Base-by-base conservation (phyloP, 2,888 invertebrate genomes). In the Plusia festucae region DNA sequence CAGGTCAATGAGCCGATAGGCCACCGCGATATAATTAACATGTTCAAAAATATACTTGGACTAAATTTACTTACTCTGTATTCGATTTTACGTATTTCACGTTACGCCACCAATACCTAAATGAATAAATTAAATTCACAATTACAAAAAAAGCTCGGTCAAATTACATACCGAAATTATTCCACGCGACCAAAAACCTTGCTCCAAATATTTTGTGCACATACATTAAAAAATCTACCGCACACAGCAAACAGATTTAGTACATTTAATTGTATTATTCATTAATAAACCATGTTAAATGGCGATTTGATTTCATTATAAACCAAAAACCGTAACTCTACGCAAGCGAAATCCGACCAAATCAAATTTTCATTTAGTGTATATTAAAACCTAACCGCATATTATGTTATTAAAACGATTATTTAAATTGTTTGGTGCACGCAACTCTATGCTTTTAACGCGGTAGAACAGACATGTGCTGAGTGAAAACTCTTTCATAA, bases 221-320 rank as follows among this genome's bases (percentile, higher is more conserved):
- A n/a, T 30, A 44, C 15, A 68, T 65, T 56, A 65, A 70, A 72
- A 76, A 76, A 34, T 18, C n/a, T 46, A 56, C 32, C 32, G 16
- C 54, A 30, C 34, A 61, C n/a, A 16, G 64, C 61, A 67, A 40
- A 59, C 22, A 55, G 13, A 62, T 46, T 68, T 53, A 22, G 54
- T 73, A 68, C 53, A 76, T 65, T 68, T 66, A 64, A 65, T 66
- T 53, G 53, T 61, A 64, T 56, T 53, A 72, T 64, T 69, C 53
- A 73, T 76, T 76, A 69, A 79, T 82, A 83, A 80, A 82, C 79
- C 69, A 81, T 76, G 76, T 62, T 67, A 72, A 79, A 76, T 78
- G 68, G 68, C 70, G 72, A 83, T 82, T 82, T 83, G 76, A 84
- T 84, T 83, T 81, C 75, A 84, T 85, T 81, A 81, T 78, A 76